Evolutionary conservation across 2,113 vertebrate genomes (phyloP), one percentile per base, ranked within the genome.

Genomic region (Channa maculata): DNA sequence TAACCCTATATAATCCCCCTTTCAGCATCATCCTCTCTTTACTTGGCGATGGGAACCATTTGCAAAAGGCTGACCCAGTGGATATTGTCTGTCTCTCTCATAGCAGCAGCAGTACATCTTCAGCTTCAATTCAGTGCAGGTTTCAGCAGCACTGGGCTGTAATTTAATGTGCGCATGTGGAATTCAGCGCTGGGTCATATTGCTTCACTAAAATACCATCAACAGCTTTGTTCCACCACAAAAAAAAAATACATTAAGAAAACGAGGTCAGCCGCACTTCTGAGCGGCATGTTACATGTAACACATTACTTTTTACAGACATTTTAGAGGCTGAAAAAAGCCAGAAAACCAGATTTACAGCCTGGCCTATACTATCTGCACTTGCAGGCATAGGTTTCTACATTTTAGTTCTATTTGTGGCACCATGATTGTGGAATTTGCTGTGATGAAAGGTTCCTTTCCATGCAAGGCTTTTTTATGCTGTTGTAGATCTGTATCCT

Each of bases 181-280:
- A 90, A 88, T 87, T 81, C 77, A 84, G 55, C 1, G 38, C 43
- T 9, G 68, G 87, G 89, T 89, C 80, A 80, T 71, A 79, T 82
- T 86, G 88, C 87, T 77, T 77, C 64, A 84, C 79, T 75, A 84
- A 94, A 93, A 94, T 86, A 79, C 88, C 89, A 90, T 91, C 87
- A 91, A 89, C 80, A 84, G 90, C 87, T 93, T 92, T 86, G 87
- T 91, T 92, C 86, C 86, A 70, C 86, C 75, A 65, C 69, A 82
- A 86, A 88, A 84, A 24, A 24, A 24, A 89, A 88, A 89, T 71
- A 74, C 65, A 73, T 89, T 85, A 65, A 52, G 55, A 80, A 86
- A 91, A 90, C 58, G 66, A 80, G 87, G 89, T 82, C 89, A 86
- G 75, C 58, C 37, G 53, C 71, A 79, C 73, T 72, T 73, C 67